Base-by-base conservation (phyloP, 2,888 invertebrate species). In the Morpho deidamia region DNA sequence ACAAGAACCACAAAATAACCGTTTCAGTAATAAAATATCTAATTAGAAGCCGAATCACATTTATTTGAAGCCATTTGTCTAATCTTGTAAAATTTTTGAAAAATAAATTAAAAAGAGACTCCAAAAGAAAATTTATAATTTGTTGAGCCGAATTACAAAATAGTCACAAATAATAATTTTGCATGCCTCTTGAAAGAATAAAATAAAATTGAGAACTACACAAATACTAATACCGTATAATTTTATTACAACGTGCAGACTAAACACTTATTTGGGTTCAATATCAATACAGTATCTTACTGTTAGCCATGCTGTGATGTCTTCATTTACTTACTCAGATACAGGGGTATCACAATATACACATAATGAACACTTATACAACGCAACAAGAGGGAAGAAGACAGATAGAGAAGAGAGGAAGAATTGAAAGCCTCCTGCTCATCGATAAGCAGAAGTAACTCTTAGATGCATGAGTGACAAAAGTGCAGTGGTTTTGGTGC, bases 1-100 rank as follows among this genome's bases (percentile, higher is more conserved):
- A 87, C 88, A 84, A 89, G 86, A 84, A 86, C 86, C 86, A 85
- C 81, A 84, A 68, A 78, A 79, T 81, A 85, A 85, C 86, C 83
- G 76, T 70, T 71, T 75, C 70, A 74, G 63, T 62, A 60, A 66
- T 64, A 64, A 58, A 62, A 59, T 44, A 52, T 38, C 45, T 48
- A 54, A 48, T 59, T 45, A 46, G 44, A 59, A 59, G 59, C 59
- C 46, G 35, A 54, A 46, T 58, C 23, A 55, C 43, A 40, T 11
- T 47, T 10, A 38, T 37, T 49, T 45, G 40, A 49, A 52, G 49
- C 45, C 34, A 50, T 38, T 52, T 54, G 33, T 51, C 14, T 50
- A 52, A 32, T 43, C n/a, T 39, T 34, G 42, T 40, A 41, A 37
- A 23, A 41, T 51, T 51, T 49, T 23, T 10, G 38, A 11, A 37